A percentile compares a stretch with the other conserved stretches of the same genome.
Evolutionary conservation across 2,888 invertebrate species (phyloP).

Genomic region (Tetragnatha montana): DNA sequence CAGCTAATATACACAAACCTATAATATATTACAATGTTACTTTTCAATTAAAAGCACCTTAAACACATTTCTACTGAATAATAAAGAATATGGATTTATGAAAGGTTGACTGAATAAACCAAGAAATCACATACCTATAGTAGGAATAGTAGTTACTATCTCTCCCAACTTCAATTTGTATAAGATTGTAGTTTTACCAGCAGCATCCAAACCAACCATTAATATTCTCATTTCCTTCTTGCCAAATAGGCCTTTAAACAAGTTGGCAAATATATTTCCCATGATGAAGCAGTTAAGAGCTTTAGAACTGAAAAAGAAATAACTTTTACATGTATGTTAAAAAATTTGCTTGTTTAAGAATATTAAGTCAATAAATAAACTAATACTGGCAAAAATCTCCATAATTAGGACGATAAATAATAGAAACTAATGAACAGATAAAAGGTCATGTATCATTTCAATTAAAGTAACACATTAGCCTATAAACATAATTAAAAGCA

Average conservation of each 20-base stretch:
- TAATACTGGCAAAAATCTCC: no score
- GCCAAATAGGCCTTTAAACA: conserved; percentile 99
- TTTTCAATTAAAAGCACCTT: no score
- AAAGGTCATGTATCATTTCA: no score
- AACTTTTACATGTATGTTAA: no score
- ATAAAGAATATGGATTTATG: neutral
- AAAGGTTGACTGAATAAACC: neutral
- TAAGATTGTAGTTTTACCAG: conserved; percentile 99
- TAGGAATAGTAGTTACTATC: conserved; percentile 99
- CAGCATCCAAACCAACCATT: conserved; percentile 99
- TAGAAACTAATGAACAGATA: no score
- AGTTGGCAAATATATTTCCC: conserved; percentile 97
- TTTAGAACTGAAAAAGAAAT: neutral
- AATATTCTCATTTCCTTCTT: conserved; percentile 99
- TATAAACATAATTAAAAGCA: no score
- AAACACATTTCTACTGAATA: neutral
- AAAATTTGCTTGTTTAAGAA: no score
- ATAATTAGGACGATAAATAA: no score
- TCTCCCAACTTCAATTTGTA: conserved; percentile 99
- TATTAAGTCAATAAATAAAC: no score
- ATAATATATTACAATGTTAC: no score
- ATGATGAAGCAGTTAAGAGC: conserved; percentile 78
- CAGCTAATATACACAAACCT: no score
- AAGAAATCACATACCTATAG: conserved; percentile 87
- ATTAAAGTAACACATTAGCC: no score